Evolutionary conservation across 2,888 invertebrate species (phyloP).

Genomic region (Drosophila formosana): DNA sequence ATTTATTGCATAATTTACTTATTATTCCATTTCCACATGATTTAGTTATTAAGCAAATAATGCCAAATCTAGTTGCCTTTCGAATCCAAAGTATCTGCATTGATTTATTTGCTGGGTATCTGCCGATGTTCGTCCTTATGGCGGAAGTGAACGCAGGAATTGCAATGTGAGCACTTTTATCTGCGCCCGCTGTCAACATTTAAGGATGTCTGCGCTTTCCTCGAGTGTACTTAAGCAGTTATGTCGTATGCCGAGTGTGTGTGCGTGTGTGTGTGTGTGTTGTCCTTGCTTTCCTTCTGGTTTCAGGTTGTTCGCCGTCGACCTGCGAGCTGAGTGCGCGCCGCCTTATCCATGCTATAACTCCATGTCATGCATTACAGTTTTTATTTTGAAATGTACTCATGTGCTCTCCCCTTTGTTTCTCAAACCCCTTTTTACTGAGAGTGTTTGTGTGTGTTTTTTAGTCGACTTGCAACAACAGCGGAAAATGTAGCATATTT

Average conservation of each 20-base stretch:
- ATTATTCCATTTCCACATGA: too few species aligned
- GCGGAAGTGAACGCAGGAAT: constrained; percentile 63
- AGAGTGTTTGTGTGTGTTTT: constrained; percentile 21
- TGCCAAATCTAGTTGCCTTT: neutral
- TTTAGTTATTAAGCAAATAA: too few species aligned
- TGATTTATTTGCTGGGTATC: constrained; percentile 33
- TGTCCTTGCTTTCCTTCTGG: constrained; percentile 24
- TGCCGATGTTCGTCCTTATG: constrained; percentile 24
- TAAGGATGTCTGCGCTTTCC: constrained; percentile 57
- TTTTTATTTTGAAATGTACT: constrained; percentile 44
- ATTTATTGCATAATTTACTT: too few species aligned
- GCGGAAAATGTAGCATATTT: constrained; percentile 36
- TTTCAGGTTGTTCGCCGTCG: neutral
- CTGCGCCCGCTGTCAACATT: constrained; percentile 65
- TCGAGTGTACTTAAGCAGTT: constrained; percentile 65
- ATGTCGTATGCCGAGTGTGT: constrained; percentile 34
- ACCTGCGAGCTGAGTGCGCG: constrained; percentile 19
- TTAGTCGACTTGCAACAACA: neutral
- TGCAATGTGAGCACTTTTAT: constrained; percentile 76
- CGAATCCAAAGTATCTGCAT: neutral
- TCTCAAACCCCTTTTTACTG: neutral
- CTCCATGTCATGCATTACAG: constrained; percentile 48
- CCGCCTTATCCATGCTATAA: constrained; percentile 50
- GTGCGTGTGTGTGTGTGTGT: neutral
- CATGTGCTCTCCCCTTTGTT: constrained; percentile 12